Evolutionary conservation across 2,888 invertebrate genomes (phyloP).

Genomic region (Xestia sexstrigata): DNA sequence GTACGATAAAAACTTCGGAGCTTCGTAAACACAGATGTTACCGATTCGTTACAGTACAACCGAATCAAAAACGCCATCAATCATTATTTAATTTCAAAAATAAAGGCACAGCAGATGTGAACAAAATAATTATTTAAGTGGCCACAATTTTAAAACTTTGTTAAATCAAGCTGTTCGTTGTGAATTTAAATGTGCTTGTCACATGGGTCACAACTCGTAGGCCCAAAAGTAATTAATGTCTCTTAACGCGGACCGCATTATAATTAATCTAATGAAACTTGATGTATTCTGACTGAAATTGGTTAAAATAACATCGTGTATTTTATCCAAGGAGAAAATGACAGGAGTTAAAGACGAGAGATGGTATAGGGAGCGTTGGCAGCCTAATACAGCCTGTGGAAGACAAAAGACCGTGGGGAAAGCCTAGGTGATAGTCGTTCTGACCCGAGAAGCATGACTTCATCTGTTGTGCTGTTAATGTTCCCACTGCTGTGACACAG

Average conservation of each 20-base stretch:
- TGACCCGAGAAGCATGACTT: background rate
- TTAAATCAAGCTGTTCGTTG: conserved; percentile 13
- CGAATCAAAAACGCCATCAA: conserved; percentile 21
- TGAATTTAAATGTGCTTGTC: conserved; percentile 62
- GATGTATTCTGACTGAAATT: conserved; percentile 30
- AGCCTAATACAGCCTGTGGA: background rate
- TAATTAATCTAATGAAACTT: conserved; percentile 69
- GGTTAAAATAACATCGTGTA: conserved; percentile 19
- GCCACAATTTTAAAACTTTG: conserved; percentile 33
- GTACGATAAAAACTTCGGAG: too few species aligned
- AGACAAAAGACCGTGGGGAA: background rate
- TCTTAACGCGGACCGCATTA: conserved; percentile 61
- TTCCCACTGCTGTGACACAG: too few species aligned
- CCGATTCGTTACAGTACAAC: conserved; percentile 1
- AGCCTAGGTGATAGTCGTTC: background rate
- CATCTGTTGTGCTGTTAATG: too few species aligned
- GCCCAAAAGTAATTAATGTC: conserved; percentile 69
- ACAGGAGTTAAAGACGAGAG: conserved; percentile 2
- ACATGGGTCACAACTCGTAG: conserved; percentile 40
- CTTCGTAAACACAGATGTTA: background rate
- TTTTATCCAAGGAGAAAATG: conserved; percentile 8
- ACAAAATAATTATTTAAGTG: conserved; percentile 26
- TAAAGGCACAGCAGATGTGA: conserved; percentile 19
- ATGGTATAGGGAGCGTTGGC: background rate
- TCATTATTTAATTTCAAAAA: conserved; percentile 15